Evolutionary conservation across 2,888 invertebrate species (phyloP), one percentile per base, ranked within the genome.

Genomic region (Ferrisia virgata): DNA sequence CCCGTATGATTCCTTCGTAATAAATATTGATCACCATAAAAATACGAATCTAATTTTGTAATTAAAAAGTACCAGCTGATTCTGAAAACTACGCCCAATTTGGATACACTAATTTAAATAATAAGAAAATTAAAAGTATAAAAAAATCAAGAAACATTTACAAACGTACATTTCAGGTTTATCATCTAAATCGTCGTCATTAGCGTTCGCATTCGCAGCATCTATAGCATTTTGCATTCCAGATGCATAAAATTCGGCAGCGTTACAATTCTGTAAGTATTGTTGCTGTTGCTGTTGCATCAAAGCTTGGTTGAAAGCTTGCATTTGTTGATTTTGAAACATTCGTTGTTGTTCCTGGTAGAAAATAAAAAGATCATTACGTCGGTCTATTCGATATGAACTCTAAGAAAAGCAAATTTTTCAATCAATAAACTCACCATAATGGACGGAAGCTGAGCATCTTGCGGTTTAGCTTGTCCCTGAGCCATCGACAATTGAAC

Each of bases 401-500:
- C 53, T 18, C 33, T 33, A 39, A 39, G 39, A 39, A 1, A 78
- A 15, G 43, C 3, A 18, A 1, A 43, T 43, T 79, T 43, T 40
- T 5, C 28, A 79, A 72, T 36, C 36, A 8, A 8, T 36, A 8
- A 36, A 8, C 72, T 72, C 39, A 82, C 82, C 82, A 72, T 81
- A 15, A 81, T 72, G 3, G 43, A 36, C 8, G 39, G 36, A n/a
- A 72, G 31, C 43, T 82, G 82, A 31, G 82, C 93, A 86, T 93
- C 92, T 69, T 90, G 90, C 87, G 92, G 92, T 0, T 91, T 91
- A 72, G 86, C 92, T 91, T 76, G 88, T 31, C 88, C 88, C 28
- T 90, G 89, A 85, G 89, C 86, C 90, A 89, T 53, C 89, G 87
- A 85, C 82, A 86, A 84, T 47, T 85, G 90, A 8, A 91, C 91